phyloP scores from a whole-genome alignment of 1,140 invertebrate genomes.

The Pemphigus obesinymphae region DNA sequence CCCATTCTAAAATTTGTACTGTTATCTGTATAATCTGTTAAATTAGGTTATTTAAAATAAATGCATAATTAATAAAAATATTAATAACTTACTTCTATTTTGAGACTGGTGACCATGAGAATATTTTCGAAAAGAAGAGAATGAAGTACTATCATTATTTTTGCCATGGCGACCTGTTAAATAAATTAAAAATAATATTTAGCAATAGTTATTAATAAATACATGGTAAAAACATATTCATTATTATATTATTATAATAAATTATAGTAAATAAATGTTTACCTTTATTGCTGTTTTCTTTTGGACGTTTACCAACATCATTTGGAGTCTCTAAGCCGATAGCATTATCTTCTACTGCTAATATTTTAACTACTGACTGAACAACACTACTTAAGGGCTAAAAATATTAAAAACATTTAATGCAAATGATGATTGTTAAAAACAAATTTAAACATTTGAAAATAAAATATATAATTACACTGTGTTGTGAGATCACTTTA shows the following conservation, averaged over 20 bases:
- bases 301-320: constrained; percentile 71
- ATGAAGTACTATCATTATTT: constrained; percentile 18
- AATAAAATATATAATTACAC: background rate
- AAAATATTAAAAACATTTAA: constrained; percentile 45
- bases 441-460: constrained; percentile 12
- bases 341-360: constrained; percentile 68
- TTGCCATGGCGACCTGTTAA: constrained; percentile 1
- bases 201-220: background rate
- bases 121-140: constrained; percentile 32
- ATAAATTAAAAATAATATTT: background rate
- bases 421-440: background rate
- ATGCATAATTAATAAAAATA: background rate
- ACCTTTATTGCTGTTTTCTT: constrained; percentile 39
- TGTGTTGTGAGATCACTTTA: background rate
- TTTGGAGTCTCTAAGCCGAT: constrained; percentile 66
- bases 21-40: background rate
- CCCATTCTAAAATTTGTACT: background rate
- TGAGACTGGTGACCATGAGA: background rate
- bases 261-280: background rate
- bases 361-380: constrained; percentile 61
- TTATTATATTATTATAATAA: too few relatives aligned
- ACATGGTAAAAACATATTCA: too few relatives aligned
- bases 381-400: constrained; percentile 69
- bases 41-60: background rate
- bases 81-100: background rate